Evolutionary conservation across 2,888 invertebrate genomes (phyloP), one percentile per base, ranked within the genome.

Genomic region (Euzetes globulus): DNA sequence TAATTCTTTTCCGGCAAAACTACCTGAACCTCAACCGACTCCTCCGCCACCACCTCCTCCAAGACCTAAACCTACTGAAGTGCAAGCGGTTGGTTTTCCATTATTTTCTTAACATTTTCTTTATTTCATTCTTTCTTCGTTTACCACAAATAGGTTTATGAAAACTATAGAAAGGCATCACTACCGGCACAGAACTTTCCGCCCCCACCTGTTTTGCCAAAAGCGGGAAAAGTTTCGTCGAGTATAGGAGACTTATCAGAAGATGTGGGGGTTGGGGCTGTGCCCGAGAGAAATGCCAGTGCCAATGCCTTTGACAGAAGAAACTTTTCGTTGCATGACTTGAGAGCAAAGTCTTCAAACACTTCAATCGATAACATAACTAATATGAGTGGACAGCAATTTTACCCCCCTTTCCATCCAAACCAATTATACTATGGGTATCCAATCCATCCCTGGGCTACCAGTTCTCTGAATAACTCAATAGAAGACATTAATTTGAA

Each of bases 401-500:
- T 19, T 72, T 72, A 15, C 22, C 13, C 19, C 6, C 37, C 11
- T 11, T 45, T n/a, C 17, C 15, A 22, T 19, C 41, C 29, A 4
- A 55, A 68, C 37, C 17, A 17, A 63, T 27, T 13, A 29, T 55
- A 19, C 17, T 33, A 33, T 33, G 33, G 33, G 9, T 72, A 68
- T 45, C 15, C 17, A n/a, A 17, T 6, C 17, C 27, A 47, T 19
- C 58, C 50, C 11, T 52, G 72, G 60, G 37, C 25, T 19, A 22
- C 25, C 3, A 11, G 19, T 33, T 70, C 47, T 15, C 19, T 37
- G 5, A 41, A 45, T 17, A 68, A 71, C 68, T 74, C 74, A 47
- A 4, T 74, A 25, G 74, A 74, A 37, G 70, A 73, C 47, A 50
- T 73, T 7, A 29, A 45, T 27, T 17, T n/a, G 15, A 33, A 68